Evolutionary conservation across 1,140 invertebrate genomes (phyloP).

Genomic region (Temnothorax nylanderi): DNA sequence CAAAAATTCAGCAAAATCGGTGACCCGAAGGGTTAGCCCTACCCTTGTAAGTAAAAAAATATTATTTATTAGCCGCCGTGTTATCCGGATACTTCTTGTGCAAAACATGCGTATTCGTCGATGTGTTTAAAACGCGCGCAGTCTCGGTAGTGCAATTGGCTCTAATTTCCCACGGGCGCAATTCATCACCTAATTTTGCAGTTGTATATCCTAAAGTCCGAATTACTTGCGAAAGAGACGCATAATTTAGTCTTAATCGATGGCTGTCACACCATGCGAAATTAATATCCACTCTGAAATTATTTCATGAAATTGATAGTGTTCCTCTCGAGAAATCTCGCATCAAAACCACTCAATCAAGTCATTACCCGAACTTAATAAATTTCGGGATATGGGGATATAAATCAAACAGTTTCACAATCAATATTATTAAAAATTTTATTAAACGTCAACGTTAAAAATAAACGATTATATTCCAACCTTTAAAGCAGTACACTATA

Average conservation of each 20-base stretch:
- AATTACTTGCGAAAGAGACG: slow-evolving; percentile 66
- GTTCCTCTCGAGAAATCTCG: slow-evolving; percentile 21
- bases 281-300: slow-evolving; percentile 45
- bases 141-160: slow-evolving; percentile 68
- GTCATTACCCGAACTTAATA: slow-evolving; percentile 23
- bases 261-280: slow-evolving; percentile 7
- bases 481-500: background rate
- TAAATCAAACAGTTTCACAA: background rate
- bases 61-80: slow-evolving; percentile 48
- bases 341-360: slow-evolving; percentile 37
- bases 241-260: slow-evolving; percentile 72
- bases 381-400: background rate
- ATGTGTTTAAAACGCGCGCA: slow-evolving; percentile 69
- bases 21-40: too few species aligned
- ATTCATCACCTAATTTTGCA: slow-evolving; percentile 68
- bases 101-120: slow-evolving; percentile 56
- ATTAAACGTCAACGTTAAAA: background rate
- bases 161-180: slow-evolving; percentile 71
- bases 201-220: slow-evolving; percentile 63
- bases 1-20: too few species aligned
- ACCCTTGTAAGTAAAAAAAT: slow-evolving; percentile 55
- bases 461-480: background rate
- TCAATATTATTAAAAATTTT: slow-evolving; percentile 18
- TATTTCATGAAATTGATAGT: slow-evolving; percentile 67
- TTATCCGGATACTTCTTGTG: slow-evolving; percentile 28